Percentiles rank a stretch among this genome's conserved stretches.
Evolutionary conservation across 2,113 vertebrate species (phyloP).

Genomic region (Lanius ludovicianus): DNA sequence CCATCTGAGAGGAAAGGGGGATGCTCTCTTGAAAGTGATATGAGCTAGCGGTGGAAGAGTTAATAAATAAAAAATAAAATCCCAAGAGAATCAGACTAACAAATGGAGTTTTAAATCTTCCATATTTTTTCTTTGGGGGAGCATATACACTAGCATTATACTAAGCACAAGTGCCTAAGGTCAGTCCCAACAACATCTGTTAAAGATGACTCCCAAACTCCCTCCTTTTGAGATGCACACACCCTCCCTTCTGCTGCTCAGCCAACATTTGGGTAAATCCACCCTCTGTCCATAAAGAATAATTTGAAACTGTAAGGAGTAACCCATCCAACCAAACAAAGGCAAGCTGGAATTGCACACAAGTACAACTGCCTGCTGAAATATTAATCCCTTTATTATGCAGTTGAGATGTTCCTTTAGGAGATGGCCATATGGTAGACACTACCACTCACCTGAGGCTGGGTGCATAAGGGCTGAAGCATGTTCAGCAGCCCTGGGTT

Average conservation of each 20-base stretch:
- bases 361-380: conserved; percentile 8
- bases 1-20: background rate
- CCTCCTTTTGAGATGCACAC: background rate
- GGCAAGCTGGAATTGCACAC: background rate
- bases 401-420: background rate
- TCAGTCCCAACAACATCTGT: background rate
- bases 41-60: background rate
- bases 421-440: background rate
- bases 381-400: background rate
- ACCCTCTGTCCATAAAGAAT: background rate
- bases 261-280: background rate
- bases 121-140: background rate
- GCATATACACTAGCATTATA: background rate
- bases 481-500: background rate
- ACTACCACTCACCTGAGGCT: background rate
- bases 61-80: background rate
- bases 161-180: background rate
- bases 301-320: background rate
- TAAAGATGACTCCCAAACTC: background rate
- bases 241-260: background rate
- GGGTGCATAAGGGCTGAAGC: background rate
- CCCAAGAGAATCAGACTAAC: background rate
- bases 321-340: background rate
- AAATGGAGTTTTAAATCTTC: background rate
- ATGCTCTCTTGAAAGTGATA: background rate